phyloP scores from a whole-genome alignment of 2,888 invertebrate genomes.

The Macrosiphum euphorbiae region DNA sequence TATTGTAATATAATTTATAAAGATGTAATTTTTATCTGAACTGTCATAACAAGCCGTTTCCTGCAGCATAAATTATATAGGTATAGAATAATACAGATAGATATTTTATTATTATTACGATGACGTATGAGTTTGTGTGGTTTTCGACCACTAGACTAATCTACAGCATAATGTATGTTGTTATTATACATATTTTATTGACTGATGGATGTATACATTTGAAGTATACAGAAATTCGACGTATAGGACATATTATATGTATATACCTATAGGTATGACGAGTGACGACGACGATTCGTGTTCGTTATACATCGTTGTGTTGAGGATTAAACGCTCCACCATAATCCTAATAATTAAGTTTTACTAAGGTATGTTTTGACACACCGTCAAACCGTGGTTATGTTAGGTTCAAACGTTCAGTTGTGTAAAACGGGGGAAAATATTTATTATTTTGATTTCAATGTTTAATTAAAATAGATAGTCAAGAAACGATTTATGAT shows the following conservation, averaged over 20 bases:
- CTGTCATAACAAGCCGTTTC: conserved; percentile 42
- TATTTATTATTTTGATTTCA: background rate
- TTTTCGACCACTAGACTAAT: background rate
- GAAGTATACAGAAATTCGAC: background rate
- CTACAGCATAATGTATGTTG: background rate
- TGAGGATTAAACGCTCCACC: background rate
- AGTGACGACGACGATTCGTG: background rate
- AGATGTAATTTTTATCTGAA: background rate
- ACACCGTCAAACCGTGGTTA: background rate
- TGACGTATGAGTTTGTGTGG: conserved; percentile 26
- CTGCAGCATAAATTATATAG: background rate
- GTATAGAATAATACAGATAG: background rate
- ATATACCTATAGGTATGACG: background rate
- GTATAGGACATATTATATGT: too few relatives aligned
- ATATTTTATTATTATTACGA: background rate
- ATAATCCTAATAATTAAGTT: background rate
- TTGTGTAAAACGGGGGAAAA: background rate
- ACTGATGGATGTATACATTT: background rate
- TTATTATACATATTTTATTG: background rate
- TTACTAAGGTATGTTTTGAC: background rate
- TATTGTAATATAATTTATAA: background rate
- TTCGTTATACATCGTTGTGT: background rate
- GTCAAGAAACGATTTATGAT: background rate
- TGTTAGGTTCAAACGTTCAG: background rate
- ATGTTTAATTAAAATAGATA: background rate